Conservation (phyloP, 92 coral and sea anemone species). For the Anthopleura xanthogrammica region DNA sequence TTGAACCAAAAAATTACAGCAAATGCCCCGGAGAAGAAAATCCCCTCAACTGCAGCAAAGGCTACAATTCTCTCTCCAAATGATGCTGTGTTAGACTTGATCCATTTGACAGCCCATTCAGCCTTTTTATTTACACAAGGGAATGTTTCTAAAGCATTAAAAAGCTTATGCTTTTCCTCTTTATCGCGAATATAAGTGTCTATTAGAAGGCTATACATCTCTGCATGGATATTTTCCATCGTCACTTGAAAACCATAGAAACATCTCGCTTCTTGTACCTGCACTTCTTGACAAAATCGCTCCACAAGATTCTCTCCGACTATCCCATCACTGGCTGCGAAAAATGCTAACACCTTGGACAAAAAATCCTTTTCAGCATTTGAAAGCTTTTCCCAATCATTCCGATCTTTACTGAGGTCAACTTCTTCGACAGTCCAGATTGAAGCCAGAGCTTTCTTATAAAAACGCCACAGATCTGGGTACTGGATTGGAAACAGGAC, state of each 20-base stretch:
- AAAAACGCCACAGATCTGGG: conserved; percentile 71
- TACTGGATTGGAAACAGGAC: conserved; percentile 67
- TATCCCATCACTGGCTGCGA: conserved; percentile 83
- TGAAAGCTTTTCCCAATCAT: conserved; percentile 53
- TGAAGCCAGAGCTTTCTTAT: conserved; percentile 76
- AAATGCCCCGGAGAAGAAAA: conserved; percentile 82
- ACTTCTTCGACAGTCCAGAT: conserved; percentile 85
- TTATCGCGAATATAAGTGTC: conserved; percentile 64
- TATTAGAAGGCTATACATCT: conserved; percentile 76
- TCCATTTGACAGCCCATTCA: conserved; percentile 72
- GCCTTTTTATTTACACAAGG: conserved; percentile 77
- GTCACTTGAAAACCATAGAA: conserved; percentile 87
- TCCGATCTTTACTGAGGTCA: conserved; percentile 54
- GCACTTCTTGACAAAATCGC: conserved; percentile 68
- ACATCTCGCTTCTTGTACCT: conserved; percentile 78
- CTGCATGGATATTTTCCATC: conserved; percentile 83
- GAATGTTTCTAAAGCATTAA: conserved; percentile 70
- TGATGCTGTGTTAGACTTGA: conserved; percentile 50
- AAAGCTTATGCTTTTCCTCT: conserved; percentile 56
- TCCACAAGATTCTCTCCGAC: conserved; percentile 78
- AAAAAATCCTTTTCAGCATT: conserved; percentile 55
- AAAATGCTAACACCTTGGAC: conserved; percentile 69
- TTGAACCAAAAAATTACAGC: conserved; percentile 81
- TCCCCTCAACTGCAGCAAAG: conserved; percentile 84
- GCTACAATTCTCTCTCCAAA: conserved; percentile 79